Evolutionary conservation across 30 jellyfish, hydroid and myxozoan species (phyloP).

Genomic region (Pseudorhiza aurosa): DNA sequence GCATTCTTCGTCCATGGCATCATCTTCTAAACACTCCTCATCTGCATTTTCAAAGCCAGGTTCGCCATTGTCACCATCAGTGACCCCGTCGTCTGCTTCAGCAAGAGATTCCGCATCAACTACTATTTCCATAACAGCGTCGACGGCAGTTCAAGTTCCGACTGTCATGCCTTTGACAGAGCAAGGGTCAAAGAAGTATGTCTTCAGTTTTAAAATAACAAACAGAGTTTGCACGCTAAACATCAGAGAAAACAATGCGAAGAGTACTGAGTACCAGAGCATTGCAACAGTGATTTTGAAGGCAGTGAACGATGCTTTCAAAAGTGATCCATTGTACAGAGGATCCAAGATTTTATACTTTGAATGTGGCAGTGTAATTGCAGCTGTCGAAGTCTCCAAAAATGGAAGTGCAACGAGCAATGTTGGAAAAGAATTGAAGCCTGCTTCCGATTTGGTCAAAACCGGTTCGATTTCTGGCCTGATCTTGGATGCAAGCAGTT

Average conservation of each 20-base stretch:
- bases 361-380: conserved; percentile 77
- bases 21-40: too few species aligned
- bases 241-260: conserved; percentile 44
- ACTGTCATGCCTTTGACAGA: neutral
- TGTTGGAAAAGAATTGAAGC: conserved; percentile 13
- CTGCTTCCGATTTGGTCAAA: neutral
- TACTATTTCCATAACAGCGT: neutral
- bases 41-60: too few species aligned
- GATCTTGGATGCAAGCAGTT: neutral
- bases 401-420: conserved; percentile 27
- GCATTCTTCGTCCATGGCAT: too few species aligned
- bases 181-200: conserved; percentile 25
- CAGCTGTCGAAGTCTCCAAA: conserved; percentile 51
- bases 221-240: conserved; percentile 24
- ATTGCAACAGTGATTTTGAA: neutral
- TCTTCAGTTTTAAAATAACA: conserved; percentile 36
- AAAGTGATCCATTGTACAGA: conserved; percentile 7
- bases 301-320: conserved; percentile 41
- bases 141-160: neutral
- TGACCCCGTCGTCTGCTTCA: neutral
- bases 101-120: neutral
- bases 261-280: neutral
- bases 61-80: neutral
- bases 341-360: conserved; percentile 25
- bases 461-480: conserved; percentile 14